These are phyloP conservation scores for Polietes domitor DNA, from an alignment of 2,888 invertebrate genomes.

Conservation along the genomic window DNA sequence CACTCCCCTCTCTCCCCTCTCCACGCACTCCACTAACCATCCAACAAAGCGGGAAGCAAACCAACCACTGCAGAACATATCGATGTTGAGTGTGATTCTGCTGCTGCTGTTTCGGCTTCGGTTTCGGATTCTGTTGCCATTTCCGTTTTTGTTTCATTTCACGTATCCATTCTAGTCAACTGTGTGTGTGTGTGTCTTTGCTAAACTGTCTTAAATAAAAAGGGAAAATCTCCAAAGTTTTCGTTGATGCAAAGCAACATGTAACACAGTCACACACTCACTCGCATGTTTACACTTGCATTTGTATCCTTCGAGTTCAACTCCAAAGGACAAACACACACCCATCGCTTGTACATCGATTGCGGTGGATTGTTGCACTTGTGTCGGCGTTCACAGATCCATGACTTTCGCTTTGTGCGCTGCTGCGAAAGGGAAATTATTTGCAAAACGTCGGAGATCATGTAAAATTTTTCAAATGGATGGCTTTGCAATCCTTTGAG, in stretches of 20 bases:
- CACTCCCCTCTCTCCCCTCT: neutral
- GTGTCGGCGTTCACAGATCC: neutral
- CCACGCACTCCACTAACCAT: neutral
- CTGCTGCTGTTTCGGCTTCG: neutral
- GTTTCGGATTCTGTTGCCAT: neutral
- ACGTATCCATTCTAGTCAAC: neutral
- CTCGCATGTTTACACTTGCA: neutral
- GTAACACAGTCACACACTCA: neutral
- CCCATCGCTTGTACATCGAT: no score
- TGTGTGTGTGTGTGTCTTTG: neutral
- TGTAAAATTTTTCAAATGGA: neutral
- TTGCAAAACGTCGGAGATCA: neutral
- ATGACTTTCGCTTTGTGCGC: neutral
- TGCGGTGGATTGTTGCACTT: neutral
- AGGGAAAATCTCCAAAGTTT: conserved; percentile 1
- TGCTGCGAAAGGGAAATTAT: neutral
- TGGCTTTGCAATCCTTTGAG: no score
- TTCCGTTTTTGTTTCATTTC: neutral
- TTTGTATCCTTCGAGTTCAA: neutral
- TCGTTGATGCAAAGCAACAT: neutral
- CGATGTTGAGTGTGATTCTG: neutral
- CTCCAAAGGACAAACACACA: neutral
- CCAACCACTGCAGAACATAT: neutral
- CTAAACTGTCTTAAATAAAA: conserved; percentile 14
- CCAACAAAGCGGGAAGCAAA: no score